Conservation (phyloP, 2,888 invertebrate species). For the Strigamia maritima region DNA sequence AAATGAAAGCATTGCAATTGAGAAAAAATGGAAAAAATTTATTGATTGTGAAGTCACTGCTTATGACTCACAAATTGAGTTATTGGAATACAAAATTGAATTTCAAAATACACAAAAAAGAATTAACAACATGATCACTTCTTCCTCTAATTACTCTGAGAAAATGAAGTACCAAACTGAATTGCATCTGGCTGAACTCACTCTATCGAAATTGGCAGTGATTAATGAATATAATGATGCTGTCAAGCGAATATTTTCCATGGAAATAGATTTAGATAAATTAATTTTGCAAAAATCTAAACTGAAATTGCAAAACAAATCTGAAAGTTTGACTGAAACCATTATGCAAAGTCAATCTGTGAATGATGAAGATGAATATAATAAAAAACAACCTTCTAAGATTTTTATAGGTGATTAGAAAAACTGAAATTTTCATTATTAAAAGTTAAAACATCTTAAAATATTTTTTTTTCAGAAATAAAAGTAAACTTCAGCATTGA, state of each 20-base stretch:
- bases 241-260: not conserved
- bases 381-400: too few species aligned
- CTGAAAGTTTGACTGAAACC: not conserved
- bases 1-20: not conserved
- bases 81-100: not conserved
- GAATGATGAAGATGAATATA: not conserved
- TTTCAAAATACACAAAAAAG: not conserved
- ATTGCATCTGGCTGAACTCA: not conserved
- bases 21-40: not conserved
- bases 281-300: not conserved
- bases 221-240: not conserved
- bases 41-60: not conserved
- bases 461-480: too few species aligned
- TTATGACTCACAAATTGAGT: not conserved
- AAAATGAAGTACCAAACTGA: not conserved
- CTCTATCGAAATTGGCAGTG: not conserved
- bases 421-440: too few species aligned
- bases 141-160: not conserved
- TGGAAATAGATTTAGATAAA: not conserved
- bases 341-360: too few species aligned
- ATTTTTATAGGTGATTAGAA: too few species aligned
- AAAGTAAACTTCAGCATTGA: too few species aligned
- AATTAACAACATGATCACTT: not conserved
- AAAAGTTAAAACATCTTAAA: too few species aligned
- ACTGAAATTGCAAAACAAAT: not conserved